Conservation (phyloP, 1,140 invertebrate species). For the Platyscapa corneri region DNA sequence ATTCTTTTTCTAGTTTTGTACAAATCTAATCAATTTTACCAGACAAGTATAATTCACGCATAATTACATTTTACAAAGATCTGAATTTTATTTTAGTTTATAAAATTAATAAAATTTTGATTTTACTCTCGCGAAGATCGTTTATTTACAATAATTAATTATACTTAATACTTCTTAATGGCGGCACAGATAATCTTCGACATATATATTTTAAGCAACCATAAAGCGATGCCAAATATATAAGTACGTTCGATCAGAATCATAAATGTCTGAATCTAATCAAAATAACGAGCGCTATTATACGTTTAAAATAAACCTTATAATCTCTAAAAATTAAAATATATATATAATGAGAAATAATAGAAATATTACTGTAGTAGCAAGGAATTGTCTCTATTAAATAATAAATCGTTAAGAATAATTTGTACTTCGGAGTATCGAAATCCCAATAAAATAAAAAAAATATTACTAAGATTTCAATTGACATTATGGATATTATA, state of each 20-base stretch:
- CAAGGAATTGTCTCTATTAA: not conserved
- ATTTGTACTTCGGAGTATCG: conserved; percentile 38
- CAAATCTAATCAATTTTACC: not conserved
- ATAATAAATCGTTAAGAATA: not conserved
- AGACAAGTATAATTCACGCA: not conserved
- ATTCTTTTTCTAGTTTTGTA: conserved; percentile 27
- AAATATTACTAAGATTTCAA: not conserved
- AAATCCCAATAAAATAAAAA: not conserved
- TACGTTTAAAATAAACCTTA: not conserved
- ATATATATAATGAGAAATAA: not conserved
- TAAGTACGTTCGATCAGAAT: not conserved
- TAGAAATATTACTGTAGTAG: conserved; percentile 14
- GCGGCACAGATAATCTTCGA: not conserved
- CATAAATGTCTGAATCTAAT: conserved; percentile 10
- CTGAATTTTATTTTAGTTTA: not conserved
- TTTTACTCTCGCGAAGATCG: too few species aligned
- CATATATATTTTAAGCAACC: not conserved
- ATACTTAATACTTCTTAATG: too few species aligned
- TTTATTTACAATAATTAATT: too few species aligned
- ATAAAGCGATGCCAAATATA: conserved; percentile 34
- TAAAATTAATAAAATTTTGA: not conserved
- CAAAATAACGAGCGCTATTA: conserved; percentile 3
- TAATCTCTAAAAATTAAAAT: conserved; percentile 21
- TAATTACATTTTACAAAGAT: not conserved
- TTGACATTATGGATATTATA: not conserved